phyloP scores from a whole-genome alignment of 2,113 vertebrate genomes.

The Pelecanoides urinatrix region DNA sequence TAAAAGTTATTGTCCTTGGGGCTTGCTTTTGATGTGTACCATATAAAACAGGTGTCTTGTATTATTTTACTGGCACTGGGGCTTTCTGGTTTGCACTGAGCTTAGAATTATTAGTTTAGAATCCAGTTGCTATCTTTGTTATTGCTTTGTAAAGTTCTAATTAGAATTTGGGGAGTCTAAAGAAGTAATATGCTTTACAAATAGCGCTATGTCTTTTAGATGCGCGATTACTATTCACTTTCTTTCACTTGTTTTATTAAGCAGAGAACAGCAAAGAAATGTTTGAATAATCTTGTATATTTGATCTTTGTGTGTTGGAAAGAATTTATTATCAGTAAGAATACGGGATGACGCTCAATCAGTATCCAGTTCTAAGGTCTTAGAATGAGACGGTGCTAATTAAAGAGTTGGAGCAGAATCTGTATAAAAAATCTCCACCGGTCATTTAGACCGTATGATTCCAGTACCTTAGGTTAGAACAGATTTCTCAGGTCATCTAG shows the following conservation, averaged over 20 bases:
- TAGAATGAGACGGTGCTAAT: background rate
- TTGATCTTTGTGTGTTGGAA: slow-evolving; percentile 8
- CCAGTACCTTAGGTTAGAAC: background rate
- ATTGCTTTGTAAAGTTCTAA: slow-evolving; percentile 69
- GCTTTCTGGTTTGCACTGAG: slow-evolving; percentile 60
- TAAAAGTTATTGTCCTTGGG: slow-evolving; percentile 68
- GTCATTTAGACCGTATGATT: background rate
- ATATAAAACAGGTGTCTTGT: slow-evolving; percentile 63
- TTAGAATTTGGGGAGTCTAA: slow-evolving; percentile 67
- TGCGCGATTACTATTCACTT: background rate
- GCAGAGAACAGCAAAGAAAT: slow-evolving; percentile 13
- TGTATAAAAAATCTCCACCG: background rate
- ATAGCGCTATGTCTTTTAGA: slow-evolving; percentile 43
- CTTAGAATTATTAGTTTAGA: slow-evolving; percentile 70
- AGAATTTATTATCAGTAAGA: slow-evolving; percentile 30
- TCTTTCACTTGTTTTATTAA: slow-evolving; percentile 59
- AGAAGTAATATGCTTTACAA: slow-evolving; percentile 56
- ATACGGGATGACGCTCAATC: background rate
- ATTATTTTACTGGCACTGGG: slow-evolving; percentile 55
- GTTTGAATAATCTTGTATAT: slow-evolving; percentile 36
- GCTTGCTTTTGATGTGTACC: slow-evolving; percentile 55
- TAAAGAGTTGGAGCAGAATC: background rate
- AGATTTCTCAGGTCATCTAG: background rate
- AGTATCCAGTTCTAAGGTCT: background rate
- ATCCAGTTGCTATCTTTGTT: slow-evolving; percentile 60